Base-by-base conservation (phyloP, 2,797 vertebrate genomes). In the Falco columbarius region DNA sequence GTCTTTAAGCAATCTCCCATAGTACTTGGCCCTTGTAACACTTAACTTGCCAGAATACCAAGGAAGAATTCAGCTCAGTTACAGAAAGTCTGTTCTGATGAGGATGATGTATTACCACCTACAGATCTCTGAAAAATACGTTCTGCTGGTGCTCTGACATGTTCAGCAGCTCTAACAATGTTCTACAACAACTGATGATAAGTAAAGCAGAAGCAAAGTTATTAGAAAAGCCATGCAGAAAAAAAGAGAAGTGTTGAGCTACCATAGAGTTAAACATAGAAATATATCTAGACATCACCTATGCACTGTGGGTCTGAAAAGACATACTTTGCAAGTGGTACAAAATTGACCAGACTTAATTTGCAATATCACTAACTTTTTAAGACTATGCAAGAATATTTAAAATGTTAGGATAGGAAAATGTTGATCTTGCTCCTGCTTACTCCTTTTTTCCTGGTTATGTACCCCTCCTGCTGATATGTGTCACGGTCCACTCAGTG, bases 11-110 rank as follows among this genome's bases (percentile, higher is more conserved):
- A 44, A 12, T n/a, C 3, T 55, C 13, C 14, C 4, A 6, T 8
- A 4, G 1, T 7, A 17, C 14, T 18, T 18, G 14, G 1, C 3
- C 14, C 6, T 30, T 23, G 27, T 15, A 59, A 12, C 29, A 12
- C 38, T 73, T 49, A 66, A 67, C 10, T 15, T 18, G 42, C 32
- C 19, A 34, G 7, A 51, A 10, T 2, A 19, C 6, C 22, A 65
- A 44, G 30, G n/a, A 42, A 47, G 26, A 40, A 18, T 75, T 89
- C 24, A 56, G 12, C 14, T 80, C 46, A 12, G 6, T 36, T 21
- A 26, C 18, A 67, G 49, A 46, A 81, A 79, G 7, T 11, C 12
- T 70, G 3, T 67, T 75, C 38, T n/a, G 12, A 51, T 23, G 44
- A 47, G 14, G 10, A 22, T 47, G 34, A 21, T 27, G 36, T 29